A percentile compares a stretch with the other conserved stretches of the same genome.
Evolutionary conservation across 2,888 invertebrate genomes (phyloP).

Genomic region (Diplolepis rosae): DNA sequence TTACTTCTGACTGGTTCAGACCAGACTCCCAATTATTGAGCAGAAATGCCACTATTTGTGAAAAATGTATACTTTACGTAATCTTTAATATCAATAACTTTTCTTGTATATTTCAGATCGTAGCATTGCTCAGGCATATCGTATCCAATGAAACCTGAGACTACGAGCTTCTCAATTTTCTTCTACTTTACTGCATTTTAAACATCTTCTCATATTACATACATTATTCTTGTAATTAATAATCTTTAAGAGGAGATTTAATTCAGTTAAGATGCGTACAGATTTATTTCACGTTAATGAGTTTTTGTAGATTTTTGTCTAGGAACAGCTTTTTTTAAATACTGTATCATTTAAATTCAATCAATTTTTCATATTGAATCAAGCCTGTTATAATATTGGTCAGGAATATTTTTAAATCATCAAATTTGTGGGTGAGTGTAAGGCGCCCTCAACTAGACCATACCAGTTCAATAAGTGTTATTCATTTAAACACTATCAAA

Average conservation of each 20-base stretch:
- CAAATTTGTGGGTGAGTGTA: not conserved
- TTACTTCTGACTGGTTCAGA: slow-evolving; percentile 37
- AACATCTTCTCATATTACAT: not conserved
- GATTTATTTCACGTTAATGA: too few species aligned
- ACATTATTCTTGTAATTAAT: not conserved
- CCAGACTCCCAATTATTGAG: slow-evolving; percentile 32
- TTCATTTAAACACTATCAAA: slow-evolving; percentile 9
- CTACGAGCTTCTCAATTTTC: too few species aligned
- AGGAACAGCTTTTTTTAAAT: too few species aligned
- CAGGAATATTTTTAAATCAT: too few species aligned
- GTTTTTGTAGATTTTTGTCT: too few species aligned
- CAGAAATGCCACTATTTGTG: slow-evolving; percentile 12
- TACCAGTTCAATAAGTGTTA: slow-evolving; percentile 1
- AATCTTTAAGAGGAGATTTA: too few species aligned
- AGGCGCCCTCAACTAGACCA: not conserved
- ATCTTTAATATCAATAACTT: not conserved
- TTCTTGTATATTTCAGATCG: not conserved
- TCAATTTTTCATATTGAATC: too few species aligned
- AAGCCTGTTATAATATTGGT: too few species aligned
- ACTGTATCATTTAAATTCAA: too few species aligned
- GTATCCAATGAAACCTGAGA: not conserved
- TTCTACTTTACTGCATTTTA: too few species aligned
- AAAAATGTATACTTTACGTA: not conserved
- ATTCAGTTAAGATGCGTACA: too few species aligned
- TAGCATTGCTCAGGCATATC: not conserved